Evolutionary conservation across 2,113 vertebrate genomes (phyloP).

Genomic region (Hypanus sabinus): DNA sequence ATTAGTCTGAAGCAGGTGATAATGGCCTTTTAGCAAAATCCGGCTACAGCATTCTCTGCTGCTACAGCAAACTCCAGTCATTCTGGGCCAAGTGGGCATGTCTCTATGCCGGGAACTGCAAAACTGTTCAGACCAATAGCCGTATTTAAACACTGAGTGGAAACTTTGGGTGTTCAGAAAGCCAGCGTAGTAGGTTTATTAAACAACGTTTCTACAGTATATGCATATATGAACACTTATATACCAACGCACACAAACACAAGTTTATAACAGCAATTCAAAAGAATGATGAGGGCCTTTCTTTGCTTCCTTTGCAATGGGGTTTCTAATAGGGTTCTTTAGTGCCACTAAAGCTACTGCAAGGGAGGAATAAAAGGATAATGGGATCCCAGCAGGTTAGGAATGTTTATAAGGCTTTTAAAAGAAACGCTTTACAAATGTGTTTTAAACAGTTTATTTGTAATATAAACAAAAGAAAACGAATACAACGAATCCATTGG

Average conservation of each 20-base stretch:
- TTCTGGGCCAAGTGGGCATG: neutral
- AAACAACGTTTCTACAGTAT: neutral
- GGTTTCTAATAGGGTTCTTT: no score
- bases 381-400: neutral
- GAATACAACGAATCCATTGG: conserved; percentile 7
- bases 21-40: neutral
- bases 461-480: conserved; percentile 25
- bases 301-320: no score
- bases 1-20: neutral
- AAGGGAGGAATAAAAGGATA: neutral
- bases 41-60: no score
- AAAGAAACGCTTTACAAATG: neutral
- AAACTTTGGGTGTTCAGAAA: neutral
- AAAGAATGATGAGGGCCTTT: neutral
- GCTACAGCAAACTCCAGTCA: no score
- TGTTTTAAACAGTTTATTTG: conserved; percentile 28
- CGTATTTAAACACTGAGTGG: neutral
- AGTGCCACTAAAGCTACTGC: neutral
- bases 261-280: no score
- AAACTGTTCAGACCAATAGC: neutral
- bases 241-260: no score
- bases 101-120: no score
- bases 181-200: neutral
- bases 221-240: neutral
- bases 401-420: neutral